Evolutionary conservation across 2,113 vertebrate species (phyloP), one percentile per base, ranked within the genome.

Genomic region (Columba livia): DNA sequence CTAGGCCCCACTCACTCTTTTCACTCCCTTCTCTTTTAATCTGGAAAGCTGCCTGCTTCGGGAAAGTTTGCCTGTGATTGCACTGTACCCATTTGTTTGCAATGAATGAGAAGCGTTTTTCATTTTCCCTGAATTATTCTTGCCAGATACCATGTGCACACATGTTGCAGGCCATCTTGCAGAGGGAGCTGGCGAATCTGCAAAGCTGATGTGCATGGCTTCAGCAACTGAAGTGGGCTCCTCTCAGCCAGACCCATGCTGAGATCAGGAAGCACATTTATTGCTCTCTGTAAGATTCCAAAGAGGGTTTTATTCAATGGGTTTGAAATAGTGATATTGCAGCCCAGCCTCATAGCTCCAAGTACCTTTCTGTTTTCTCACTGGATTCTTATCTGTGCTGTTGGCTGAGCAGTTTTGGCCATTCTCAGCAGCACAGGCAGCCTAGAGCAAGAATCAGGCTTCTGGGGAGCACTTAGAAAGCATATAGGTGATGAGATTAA

Each of bases 61-160:
- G 31, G 72, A 78, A 88, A 90, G 85, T 93, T 90, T 94, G 74
- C 48, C 69, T 84, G 88, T 50, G n/a, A 83, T 90, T 81, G 57
- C 77, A 88, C 90, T 94, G 88, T 93, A 88, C 38, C 44, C 96
- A 88, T 95, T 95, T 96, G 83, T 95, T 96, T 87, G 94, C 90
- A 95, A 86, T 93, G 94, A 97, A 96, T 94, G 77, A 81, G 85
- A 87, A 90, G 85, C 65, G 69, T 94, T 97, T 96, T 96, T 96
- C 90, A 93, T 96, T 93, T 96, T 96, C 4, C 11, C 73, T 84
- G 77, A 88, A 90, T 95, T 94, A 93, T 90, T 90, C 28, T 89
- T 96, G 94, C 96, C 90, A 94, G 92, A 96, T 92, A 93, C 73
- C 91, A 83, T 72, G 65, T 88, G 80, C 88, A 90, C 86, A 84